These are phyloP conservation scores for Antrozous pallidus DNA, from an alignment of 2,797 vertebrate genomes.

Conservation along the genomic window DNA sequence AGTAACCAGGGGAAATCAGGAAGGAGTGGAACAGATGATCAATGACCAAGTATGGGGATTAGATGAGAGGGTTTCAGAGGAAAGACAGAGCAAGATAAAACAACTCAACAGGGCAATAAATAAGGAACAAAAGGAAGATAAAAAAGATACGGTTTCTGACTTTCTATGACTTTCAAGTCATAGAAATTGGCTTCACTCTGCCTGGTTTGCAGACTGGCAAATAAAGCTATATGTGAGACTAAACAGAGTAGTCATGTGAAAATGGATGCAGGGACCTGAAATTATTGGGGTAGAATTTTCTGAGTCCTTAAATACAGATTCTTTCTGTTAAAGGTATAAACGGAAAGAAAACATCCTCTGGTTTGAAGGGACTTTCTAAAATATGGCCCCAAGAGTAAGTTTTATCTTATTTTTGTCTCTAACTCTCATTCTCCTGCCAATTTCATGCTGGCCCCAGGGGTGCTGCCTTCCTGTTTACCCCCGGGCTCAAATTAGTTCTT, in stretches of 20 bases:
- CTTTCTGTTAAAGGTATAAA: neutral
- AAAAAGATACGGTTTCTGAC: neutral
- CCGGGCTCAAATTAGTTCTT: neutral
- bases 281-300: neutral
- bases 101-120: neutral
- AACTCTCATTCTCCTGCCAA: neutral
- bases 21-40: fast-evolving
- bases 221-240: neutral
- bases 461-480: neutral
- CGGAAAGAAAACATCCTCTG: neutral
- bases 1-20: neutral
- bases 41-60: neutral
- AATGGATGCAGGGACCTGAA: neutral
- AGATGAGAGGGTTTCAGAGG: neutral
- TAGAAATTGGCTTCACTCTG: neutral
- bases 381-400: neutral
- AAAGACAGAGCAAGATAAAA: neutral
- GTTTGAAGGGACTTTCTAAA: neutral
- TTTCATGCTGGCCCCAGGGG: neutral
- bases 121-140: neutral
- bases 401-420: neutral
- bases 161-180: neutral
- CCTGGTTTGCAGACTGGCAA: neutral
- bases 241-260: neutral
- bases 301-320: neutral